These are phyloP conservation scores for Menidia beryllina DNA, from an alignment of 2,113 vertebrate genomes.

Conservation along the genomic window DNA sequence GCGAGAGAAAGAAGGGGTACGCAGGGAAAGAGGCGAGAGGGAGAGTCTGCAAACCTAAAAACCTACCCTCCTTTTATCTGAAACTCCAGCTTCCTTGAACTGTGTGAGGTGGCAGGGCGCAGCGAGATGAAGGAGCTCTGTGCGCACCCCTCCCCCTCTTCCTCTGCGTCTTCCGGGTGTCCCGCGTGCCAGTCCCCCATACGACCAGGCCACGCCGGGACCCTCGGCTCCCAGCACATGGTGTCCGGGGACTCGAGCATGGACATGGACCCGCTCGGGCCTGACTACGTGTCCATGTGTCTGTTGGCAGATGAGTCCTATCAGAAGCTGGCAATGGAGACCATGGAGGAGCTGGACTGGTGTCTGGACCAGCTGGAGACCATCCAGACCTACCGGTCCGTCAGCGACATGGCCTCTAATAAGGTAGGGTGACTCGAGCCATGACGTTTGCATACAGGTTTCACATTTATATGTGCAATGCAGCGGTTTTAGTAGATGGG, in stretches of 20 bases:
- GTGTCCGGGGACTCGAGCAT: slow-evolving; percentile 42
- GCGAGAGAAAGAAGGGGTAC: slow-evolving; percentile 45
- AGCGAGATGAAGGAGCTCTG: slow-evolving; percentile 73
- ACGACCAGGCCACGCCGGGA: slow-evolving; percentile 56
- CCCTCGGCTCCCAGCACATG: slow-evolving; percentile 48
- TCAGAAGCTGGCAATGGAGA: slow-evolving; percentile 80
- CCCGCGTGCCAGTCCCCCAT: slow-evolving; percentile 45
- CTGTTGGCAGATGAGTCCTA: slow-evolving; percentile 82
- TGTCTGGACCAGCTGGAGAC: slow-evolving; percentile 82
- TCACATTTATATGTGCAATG: background rate
- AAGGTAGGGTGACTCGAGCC: slow-evolving; percentile 64
- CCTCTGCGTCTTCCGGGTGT: slow-evolving; percentile 58
- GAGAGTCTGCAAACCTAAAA: slow-evolving; percentile 47
- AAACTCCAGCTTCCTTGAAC: slow-evolving; percentile 41
- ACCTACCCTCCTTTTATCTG: slow-evolving; percentile 49
- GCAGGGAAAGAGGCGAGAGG: slow-evolving; percentile 56
- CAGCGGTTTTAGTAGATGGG: no score
- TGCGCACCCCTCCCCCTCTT: slow-evolving; percentile 65
- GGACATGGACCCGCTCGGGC: slow-evolving; percentile 64
- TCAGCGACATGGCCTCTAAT: slow-evolving; percentile 81
- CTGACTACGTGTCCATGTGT: slow-evolving; percentile 80
- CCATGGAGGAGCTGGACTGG: slow-evolving; percentile 82
- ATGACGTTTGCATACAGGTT: background rate
- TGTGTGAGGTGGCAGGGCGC: slow-evolving; percentile 44
- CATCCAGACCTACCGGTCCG: slow-evolving; percentile 80